Evolutionary conservation across 2,113 vertebrate species (phyloP).

Genomic region (Crocuta crocuta): DNA sequence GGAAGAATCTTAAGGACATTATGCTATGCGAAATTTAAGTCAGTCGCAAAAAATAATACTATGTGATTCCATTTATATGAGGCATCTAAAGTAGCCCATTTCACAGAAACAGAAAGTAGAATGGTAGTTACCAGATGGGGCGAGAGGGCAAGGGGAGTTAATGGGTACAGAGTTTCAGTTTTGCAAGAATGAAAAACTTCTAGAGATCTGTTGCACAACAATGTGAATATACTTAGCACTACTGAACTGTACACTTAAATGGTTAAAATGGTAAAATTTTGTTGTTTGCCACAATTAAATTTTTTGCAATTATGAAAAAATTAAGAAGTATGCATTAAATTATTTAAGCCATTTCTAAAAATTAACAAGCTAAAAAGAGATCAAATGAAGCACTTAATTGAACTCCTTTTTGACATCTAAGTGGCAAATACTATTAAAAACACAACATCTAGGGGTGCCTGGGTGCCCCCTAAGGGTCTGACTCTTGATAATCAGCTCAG

Average conservation of each 20-base stretch:
- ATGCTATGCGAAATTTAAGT: not conserved
- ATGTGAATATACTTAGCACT: not conserved
- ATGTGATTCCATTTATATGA: not conserved
- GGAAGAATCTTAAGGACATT: not conserved
- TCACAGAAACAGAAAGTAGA: conserved; percentile 26
- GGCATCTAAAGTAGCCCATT: not conserved
- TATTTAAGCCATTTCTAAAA: conserved; percentile 33
- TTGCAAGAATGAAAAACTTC: conserved; percentile 7
- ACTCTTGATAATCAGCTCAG: too few relatives aligned
- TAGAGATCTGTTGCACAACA: not conserved
- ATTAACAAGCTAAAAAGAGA: conserved; percentile 1
- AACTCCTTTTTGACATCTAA: conserved; percentile 22
- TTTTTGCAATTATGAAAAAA: not conserved
- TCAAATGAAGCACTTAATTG: conserved; percentile 13
- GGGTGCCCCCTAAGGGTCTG: too few relatives aligned
- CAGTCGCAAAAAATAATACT: conserved; percentile 26
- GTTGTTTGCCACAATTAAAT: not conserved
- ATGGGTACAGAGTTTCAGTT: not conserved
- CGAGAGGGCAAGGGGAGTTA: not conserved
- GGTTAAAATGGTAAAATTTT: not conserved
- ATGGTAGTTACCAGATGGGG: not conserved
- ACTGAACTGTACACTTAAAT: not conserved
- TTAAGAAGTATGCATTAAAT: not conserved
- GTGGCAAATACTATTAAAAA: conserved; percentile 24
- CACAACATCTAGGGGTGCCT: not conserved